phyloP scores from a whole-genome alignment of 2,113 vertebrate species.

The Sebastes schlegelii region DNA sequence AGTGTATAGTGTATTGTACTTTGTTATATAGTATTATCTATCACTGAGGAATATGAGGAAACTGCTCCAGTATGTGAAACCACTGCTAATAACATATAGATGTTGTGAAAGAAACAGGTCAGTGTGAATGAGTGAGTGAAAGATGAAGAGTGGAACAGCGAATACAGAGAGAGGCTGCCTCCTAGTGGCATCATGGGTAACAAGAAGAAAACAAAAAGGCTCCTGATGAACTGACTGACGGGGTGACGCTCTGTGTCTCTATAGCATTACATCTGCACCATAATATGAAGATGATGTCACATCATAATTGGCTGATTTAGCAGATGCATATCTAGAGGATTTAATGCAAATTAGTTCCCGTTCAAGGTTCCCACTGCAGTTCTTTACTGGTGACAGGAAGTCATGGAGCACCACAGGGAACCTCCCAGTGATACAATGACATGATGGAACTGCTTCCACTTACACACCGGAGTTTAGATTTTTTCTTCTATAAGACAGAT shows the following conservation, averaged over 20 bases:
- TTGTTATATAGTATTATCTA: neutral
- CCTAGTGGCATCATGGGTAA: slow-evolving; percentile 71
- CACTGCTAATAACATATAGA: too few relatives aligned
- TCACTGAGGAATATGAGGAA: neutral
- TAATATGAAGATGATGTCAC: neutral
- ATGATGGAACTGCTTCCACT: too few relatives aligned
- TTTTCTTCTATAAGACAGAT: neutral
- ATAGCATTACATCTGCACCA: neutral
- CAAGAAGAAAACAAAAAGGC: neutral
- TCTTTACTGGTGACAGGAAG: neutral
- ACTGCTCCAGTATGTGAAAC: neutral
- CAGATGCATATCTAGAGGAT: neutral
- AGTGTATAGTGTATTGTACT: too few relatives aligned
- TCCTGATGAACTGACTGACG: neutral
- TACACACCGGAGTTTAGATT: too few relatives aligned
- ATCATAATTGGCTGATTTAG: neutral
- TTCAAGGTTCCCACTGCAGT: neutral
- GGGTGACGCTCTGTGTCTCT: neutral
- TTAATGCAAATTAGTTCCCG: neutral
- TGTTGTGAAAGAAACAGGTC: too few relatives aligned
- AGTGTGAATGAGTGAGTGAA: slow-evolving; percentile 6
- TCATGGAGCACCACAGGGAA: too few relatives aligned
- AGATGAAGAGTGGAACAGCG: neutral
- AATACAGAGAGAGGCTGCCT: slow-evolving; percentile 65
- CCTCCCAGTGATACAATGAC: too few relatives aligned